Base-by-base conservation (phyloP, 92 coral and sea anemone species). In the Meandrina meandrites region DNA sequence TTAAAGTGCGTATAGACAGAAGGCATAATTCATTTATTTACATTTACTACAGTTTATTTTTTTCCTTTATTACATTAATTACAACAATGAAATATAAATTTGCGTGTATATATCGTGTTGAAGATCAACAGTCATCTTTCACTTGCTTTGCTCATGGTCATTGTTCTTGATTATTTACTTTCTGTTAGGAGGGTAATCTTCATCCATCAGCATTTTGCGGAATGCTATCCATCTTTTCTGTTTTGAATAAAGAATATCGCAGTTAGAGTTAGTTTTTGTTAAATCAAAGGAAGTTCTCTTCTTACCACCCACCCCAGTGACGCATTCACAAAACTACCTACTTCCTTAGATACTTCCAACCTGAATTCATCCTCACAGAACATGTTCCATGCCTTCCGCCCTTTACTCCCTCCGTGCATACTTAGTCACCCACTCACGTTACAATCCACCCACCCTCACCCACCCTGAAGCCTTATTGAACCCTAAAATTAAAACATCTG, bases 191-290 rank as follows among this genome's bases (percentile, higher is more conserved):
- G 48, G 78, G 5, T 28, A 9, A 30, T 31, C 75, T 72, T 1
- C 76, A 72, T 35, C 17, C 5, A 16, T 36, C 24, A 40, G 78
- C 30, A 8, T 37, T 2, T 73, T 35, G n/a, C 28, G 78, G 13
- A 19, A 11, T 36, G 78, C 11, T n/a, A 73, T 73, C 78, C 78
- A 36, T 40, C 48, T 73, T 73, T 73, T 73, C 78, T 36, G 50
- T 18, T 73, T 72, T 37, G 37, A 73, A 73, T 2, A 40, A 35
- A 73, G 12, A 2, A 73, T 35, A 71, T n/a, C 30, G 76, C 35
- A 71, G n/a, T n/a, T n/a, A n/a, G 35, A 18, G 21, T 13, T 71
- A 34, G 76, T 35, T 32, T 5, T 57, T 22, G 0, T 48, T 70
- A 13, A 12, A 8, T 14, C 37, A 70, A 8, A 68, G 9, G 35